phyloP scores from a whole-genome alignment of 2,113 vertebrate genomes.

The Phyllopteryx taeniolatus region DNA sequence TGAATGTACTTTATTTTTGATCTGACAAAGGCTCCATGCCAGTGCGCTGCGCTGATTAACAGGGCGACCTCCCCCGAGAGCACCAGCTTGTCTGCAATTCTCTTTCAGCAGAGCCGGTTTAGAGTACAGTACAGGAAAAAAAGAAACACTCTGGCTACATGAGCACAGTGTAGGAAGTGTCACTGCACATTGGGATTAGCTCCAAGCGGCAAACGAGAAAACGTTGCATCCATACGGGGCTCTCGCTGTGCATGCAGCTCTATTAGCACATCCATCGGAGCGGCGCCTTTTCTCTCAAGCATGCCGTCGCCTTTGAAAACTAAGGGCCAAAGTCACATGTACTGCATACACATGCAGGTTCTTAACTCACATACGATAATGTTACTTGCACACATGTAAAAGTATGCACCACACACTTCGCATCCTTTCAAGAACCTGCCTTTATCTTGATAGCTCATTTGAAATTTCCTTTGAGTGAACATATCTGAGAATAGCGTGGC shows the following conservation, averaged over 20 bases:
- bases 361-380: conserved; percentile 12
- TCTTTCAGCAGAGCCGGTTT: conserved; percentile 69
- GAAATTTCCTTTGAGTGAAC: conserved; percentile 83
- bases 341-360: conserved; percentile 11
- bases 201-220: conserved; percentile 40
- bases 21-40: conserved; percentile 69
- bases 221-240: conserved; percentile 35
- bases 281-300: conserved; percentile 16
- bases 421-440: conserved; percentile 59
- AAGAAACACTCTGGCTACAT: conserved; percentile 47
- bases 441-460: conserved; percentile 72
- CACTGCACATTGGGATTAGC: conserved; percentile 38
- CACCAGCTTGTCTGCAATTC: conserved; percentile 73
- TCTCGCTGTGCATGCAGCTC: conserved; percentile 22
- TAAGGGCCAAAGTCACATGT: conserved; percentile 14
- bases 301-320: conserved; percentile 14
- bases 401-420: conserved; percentile 22
- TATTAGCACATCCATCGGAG: conserved; percentile 31
- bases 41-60: conserved; percentile 78
- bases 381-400: conserved; percentile 20
- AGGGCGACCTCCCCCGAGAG: conserved; percentile 69
- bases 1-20: conserved; percentile 70
- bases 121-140: conserved; percentile 51
- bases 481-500: conserved; percentile 79
- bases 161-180: conserved; percentile 51